Evolutionary conservation across 2,113 vertebrate species (phyloP).

Genomic region (Gnathonemus longibarbis): DNA sequence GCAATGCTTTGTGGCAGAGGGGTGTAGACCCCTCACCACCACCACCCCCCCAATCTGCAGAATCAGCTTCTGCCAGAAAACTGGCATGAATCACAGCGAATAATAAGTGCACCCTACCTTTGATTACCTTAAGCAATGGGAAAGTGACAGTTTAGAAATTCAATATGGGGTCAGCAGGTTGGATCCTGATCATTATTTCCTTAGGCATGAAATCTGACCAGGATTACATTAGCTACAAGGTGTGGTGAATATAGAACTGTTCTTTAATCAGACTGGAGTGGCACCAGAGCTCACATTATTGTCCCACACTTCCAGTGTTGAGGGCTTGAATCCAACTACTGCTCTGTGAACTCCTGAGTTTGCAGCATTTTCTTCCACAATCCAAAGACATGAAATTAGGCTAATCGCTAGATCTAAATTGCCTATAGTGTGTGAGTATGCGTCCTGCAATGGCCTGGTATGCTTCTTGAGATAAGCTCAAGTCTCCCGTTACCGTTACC

Average conservation of each 20-base stretch:
- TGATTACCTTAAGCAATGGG: neutral
- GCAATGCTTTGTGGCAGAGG: neutral
- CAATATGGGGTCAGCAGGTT: neutral
- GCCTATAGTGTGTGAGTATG: neutral
- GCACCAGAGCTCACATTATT: neutral
- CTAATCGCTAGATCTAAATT: neutral
- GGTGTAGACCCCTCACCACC: neutral
- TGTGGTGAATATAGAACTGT: neutral
- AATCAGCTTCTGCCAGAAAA: neutral
- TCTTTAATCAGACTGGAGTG: neutral
- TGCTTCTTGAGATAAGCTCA: neutral
- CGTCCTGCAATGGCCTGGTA: neutral
- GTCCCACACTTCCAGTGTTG: neutral
- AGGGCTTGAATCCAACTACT: neutral
- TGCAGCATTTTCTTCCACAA: neutral
- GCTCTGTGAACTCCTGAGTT: neutral
- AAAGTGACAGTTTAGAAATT: neutral
- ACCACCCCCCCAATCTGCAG: neutral
- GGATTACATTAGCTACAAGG: neutral
- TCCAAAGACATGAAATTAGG: neutral
- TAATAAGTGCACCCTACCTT: neutral
- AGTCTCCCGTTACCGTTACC: neutral
- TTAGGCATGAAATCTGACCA: neutral
- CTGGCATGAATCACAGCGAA: neutral
- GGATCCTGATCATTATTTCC: neutral